Evolutionary conservation across 2,113 vertebrate genomes (phyloP).

Genomic region (Equus przewalskii): DNA sequence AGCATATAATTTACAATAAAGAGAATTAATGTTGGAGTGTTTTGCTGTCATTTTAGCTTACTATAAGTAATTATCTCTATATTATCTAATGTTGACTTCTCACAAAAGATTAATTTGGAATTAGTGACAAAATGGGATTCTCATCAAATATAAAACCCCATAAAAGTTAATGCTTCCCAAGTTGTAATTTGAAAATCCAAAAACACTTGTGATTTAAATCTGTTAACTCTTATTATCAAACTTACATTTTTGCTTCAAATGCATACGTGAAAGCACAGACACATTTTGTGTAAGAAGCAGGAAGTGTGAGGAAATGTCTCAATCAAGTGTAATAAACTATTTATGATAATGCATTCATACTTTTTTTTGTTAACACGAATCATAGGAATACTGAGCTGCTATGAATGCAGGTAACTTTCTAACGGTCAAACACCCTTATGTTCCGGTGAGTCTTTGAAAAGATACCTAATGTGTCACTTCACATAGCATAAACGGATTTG

Average conservation of each 20-base stretch:
- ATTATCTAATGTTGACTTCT: constrained; percentile 67
- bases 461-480: constrained; percentile 47
- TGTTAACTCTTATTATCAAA: constrained; percentile 84
- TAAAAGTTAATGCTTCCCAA: constrained; percentile 73
- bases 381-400: constrained; percentile 50
- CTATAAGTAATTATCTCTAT: constrained; percentile 62
- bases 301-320: constrained; percentile 78
- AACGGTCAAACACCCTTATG: constrained; percentile 19
- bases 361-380: constrained; percentile 72
- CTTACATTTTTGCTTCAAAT: constrained; percentile 75
- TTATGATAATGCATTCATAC: constrained; percentile 74
- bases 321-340: constrained; percentile 81
- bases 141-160: constrained; percentile 72
- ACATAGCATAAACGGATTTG: constrained; percentile 65
- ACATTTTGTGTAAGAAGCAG: constrained; percentile 77
- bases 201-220: constrained; percentile 85
- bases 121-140: constrained; percentile 67
- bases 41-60: constrained; percentile 66
- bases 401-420: background rate
- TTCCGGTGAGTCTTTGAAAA: constrained; percentile 60
- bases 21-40: constrained; percentile 65
- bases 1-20: constrained; percentile 69
- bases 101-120: constrained; percentile 71
- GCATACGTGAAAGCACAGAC: constrained; percentile 54
- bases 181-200: constrained; percentile 84